A percentile compares a stretch with the other conserved stretches of the same genome.
Conservation (phyloP, 2,888 invertebrate genomes). For the Labia minor region DNA sequence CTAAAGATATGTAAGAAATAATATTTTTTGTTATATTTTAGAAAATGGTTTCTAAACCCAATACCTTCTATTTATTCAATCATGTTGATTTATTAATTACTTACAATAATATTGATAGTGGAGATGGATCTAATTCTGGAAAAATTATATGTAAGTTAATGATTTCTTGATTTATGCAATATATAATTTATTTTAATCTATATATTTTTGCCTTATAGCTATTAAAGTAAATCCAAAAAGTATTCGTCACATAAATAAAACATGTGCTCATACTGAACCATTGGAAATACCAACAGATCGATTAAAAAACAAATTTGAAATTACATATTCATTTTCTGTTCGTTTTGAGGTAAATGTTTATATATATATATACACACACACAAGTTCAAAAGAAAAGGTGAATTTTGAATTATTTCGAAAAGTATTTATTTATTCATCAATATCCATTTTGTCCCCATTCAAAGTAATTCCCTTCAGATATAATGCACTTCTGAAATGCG, state of each 20-base stretch:
- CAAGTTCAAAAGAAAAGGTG: too few relatives aligned
- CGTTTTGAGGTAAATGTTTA: slow-evolving; percentile 50
- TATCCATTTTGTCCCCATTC: too few relatives aligned
- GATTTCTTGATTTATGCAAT: not conserved
- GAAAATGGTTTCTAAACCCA: slow-evolving; percentile 44
- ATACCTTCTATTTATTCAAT: slow-evolving; percentile 88
- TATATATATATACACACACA: slow-evolving; percentile 14
- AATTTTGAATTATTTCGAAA: too few relatives aligned
- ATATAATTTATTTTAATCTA: not conserved
- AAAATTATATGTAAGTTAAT: slow-evolving; percentile 55
- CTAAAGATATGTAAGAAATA: too few relatives aligned
- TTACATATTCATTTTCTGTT: slow-evolving; percentile 82
- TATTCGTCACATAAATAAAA: slow-evolving; percentile 38
- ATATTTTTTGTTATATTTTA: too few relatives aligned
- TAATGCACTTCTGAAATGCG: too few relatives aligned
- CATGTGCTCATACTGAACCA: slow-evolving; percentile 43
- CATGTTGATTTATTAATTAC: slow-evolving; percentile 89
- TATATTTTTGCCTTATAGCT: slow-evolving; percentile 34
- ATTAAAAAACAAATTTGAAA: slow-evolving; percentile 43
- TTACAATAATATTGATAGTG: slow-evolving; percentile 79
- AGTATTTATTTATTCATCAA: too few relatives aligned
- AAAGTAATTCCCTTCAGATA: too few relatives aligned
- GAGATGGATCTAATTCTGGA: slow-evolving; percentile 70
- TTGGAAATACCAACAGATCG: slow-evolving; percentile 56
- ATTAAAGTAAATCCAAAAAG: slow-evolving; percentile 41